A percentile compares a stretch with the other conserved stretches of the same genome.
Evolutionary conservation across 2,113 vertebrate genomes (phyloP).

Genomic region (Salvelinus fontinalis): DNA sequence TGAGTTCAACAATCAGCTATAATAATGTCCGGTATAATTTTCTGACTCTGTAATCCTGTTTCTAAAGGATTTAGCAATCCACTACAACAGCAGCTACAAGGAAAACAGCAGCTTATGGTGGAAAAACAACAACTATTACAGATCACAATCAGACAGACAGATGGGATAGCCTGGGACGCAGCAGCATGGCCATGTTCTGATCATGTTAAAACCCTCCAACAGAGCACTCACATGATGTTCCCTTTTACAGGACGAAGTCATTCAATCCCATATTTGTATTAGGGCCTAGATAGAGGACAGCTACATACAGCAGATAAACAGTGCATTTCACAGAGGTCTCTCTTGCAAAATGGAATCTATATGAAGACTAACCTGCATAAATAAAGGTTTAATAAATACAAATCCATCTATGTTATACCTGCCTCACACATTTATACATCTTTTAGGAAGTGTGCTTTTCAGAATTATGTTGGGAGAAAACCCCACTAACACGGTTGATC

Average conservation of each 20-base stretch:
- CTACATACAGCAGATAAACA: background rate
- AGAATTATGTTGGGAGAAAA: background rate
- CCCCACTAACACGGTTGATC: background rate
- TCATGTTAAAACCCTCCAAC: background rate
- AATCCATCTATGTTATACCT: too few species aligned
- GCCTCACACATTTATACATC: background rate
- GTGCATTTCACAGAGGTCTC: background rate
- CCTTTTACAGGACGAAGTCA: background rate
- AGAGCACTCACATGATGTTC: background rate
- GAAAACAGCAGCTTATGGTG: slow-evolving; percentile 19
- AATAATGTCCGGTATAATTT: slow-evolving; percentile 3
- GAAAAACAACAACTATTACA: slow-evolving; percentile 1
- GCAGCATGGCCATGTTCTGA: slow-evolving; percentile 1
- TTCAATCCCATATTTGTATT: background rate
- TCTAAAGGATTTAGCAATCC: slow-evolving; percentile 24
- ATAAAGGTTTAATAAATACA: too few species aligned
- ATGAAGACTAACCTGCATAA: too few species aligned
- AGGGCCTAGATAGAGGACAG: background rate
- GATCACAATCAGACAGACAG: slow-evolving; percentile 3
- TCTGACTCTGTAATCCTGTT: slow-evolving; percentile 43
- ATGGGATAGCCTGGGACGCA: slow-evolving; percentile 15
- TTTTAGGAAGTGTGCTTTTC: background rate
- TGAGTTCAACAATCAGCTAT: background rate
- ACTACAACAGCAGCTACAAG: slow-evolving; percentile 14
- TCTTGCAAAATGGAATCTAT: too few species aligned